phyloP scores from a whole-genome alignment of 2,888 invertebrate genomes.

The Caenorhabditis parvicauda region DNA sequence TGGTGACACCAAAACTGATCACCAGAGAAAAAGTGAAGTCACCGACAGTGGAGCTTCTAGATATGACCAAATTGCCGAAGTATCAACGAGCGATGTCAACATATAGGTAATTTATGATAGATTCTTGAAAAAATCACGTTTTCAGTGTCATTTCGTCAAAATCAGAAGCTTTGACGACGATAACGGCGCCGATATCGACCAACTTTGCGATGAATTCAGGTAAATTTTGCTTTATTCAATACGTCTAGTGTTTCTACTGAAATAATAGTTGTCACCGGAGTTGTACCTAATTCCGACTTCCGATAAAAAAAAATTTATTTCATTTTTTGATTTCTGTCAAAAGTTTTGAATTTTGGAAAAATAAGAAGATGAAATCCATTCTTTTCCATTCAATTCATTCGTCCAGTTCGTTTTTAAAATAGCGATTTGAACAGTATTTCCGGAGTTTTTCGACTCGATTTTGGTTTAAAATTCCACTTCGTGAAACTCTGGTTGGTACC shows the following conservation, averaged over 20 bases:
- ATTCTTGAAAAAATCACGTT: neutral
- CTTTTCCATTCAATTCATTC: no score
- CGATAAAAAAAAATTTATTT: no score
- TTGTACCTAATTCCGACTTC: no score
- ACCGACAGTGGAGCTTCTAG: constrained; percentile 54
- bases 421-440: no score
- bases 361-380: no score
- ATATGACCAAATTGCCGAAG: constrained; percentile 39
- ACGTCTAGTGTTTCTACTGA: neutral
- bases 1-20: constrained; percentile 35
- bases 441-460: no score
- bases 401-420: no score
- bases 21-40: constrained; percentile 22
- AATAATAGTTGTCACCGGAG: no score
- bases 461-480: no score
- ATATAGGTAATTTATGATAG: constrained; percentile 37
- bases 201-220: constrained; percentile 21
- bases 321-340: no score
- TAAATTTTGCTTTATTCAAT: neutral
- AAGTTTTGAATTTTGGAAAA: no score
- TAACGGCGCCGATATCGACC: constrained; percentile 34
- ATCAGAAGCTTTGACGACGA: constrained; percentile 36
- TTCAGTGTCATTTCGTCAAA: constrained; percentile 39
- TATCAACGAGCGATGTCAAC: constrained; percentile 46
- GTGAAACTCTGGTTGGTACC: no score